Percentiles rank a stretch among this genome's conserved stretches.
Evolutionary conservation across 2,113 vertebrate species (phyloP).

Genomic region (Ibidorhyncha struthersii): DNA sequence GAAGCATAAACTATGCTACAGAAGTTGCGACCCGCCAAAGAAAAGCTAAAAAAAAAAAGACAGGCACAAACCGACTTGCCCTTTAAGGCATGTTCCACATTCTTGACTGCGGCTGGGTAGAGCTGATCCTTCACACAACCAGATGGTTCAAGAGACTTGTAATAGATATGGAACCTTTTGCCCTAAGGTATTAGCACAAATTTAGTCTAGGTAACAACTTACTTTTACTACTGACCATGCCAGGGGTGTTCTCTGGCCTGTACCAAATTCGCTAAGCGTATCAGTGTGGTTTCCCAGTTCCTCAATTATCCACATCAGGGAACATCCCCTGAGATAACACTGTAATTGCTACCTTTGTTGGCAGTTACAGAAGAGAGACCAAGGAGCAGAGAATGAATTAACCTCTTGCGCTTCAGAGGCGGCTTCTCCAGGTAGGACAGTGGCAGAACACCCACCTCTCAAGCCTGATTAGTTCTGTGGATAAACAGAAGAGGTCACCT

Average conservation of each 20-base stretch:
- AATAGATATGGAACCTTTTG: neutral
- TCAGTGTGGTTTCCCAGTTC: neutral
- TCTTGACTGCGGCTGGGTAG: neutral
- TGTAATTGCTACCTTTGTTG: constrained; percentile 39
- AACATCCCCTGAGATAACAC: neutral
- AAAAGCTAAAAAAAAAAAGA: neutral
- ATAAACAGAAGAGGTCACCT: constrained; percentile 5
- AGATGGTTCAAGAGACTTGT: neutral
- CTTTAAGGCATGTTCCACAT: neutral
- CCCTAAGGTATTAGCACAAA: constrained; percentile 4
- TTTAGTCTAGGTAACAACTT: neutral
- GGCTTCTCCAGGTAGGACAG: neutral
- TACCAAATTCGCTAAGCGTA: neutral
- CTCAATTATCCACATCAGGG: neutral
- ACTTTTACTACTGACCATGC: neutral
- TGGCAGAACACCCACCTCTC: neutral
- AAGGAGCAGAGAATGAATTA: neutral
- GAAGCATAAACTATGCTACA: neutral
- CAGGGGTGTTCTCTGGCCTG: neutral
- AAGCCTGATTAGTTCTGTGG: neutral
- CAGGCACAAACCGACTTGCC: neutral
- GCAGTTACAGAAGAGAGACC: constrained; percentile 17
- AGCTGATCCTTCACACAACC: constrained; percentile 1
- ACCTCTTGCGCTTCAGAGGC: constrained; percentile 11
- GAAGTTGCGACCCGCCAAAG: neutral